Conservation (phyloP, 2,113 vertebrate species). For the Hippopotamus amphibius region DNA sequence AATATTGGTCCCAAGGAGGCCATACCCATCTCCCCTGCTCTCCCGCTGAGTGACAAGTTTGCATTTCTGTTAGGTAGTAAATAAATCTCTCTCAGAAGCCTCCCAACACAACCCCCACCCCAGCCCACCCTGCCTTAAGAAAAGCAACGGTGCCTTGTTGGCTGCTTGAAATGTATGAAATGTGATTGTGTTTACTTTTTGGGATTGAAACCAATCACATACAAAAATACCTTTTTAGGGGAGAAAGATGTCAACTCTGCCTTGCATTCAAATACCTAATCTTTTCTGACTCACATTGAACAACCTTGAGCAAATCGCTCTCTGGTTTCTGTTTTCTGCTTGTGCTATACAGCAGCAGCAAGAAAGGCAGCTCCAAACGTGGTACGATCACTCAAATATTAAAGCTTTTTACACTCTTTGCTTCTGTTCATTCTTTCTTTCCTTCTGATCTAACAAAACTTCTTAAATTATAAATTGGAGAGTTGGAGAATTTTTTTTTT, state of each 20-base stretch:
- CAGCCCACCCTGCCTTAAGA: not conserved
- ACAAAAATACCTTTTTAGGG: constrained; percentile 62
- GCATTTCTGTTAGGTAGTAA: not conserved
- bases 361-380: not conserved
- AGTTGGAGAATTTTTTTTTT: not conserved
- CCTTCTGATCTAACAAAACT: constrained; percentile 73
- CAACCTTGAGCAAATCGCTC: constrained; percentile 67
- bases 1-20: not conserved
- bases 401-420: constrained; percentile 15
- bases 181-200: constrained; percentile 28
- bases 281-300: constrained; percentile 64
- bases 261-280: constrained; percentile 59
- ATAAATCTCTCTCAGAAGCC: not conserved
- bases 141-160: constrained; percentile 38
- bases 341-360: not conserved
- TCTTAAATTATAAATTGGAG: constrained; percentile 77
- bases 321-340: not conserved
- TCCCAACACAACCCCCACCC: not conserved
- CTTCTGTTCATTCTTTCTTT: constrained; percentile 69
- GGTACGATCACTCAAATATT: not conserved
- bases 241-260: constrained; percentile 6
- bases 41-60: not conserved
- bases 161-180: constrained; percentile 64
- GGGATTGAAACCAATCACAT: constrained; percentile 70
- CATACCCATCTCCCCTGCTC: not conserved